Evolutionary conservation across 2,888 invertebrate species (phyloP), one percentile per base, ranked within the genome.

Genomic region (Eilema caniola): DNA sequence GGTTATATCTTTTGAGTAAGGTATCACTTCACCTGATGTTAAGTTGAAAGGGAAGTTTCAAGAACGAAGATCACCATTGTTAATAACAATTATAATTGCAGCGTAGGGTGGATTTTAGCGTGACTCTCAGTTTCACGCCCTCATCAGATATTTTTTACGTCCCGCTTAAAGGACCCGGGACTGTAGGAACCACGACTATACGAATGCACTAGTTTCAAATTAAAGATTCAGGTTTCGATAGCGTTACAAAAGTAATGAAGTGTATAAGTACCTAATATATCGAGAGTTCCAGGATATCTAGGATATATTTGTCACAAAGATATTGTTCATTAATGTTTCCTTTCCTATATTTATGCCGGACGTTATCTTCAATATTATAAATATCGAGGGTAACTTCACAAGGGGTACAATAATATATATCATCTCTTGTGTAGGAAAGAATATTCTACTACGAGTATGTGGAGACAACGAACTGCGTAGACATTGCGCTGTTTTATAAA

Each of bases 401-500:
- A 60, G 25, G 20, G 23, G 23, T 11, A 24, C 20, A 62, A 24
- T 37, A 37, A 24, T 14, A 33, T 62, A 28, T 20, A 53, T 47
- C 2, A 28, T 64, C 12, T n/a, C n/a, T 4, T 25, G n/a, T 28
- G n/a, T 20, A 20, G n/a, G 25, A 12, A 3, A 28, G 53, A 64
- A 59, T 33, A 24, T 59, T 66, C 59, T 41, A 16, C 59, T 41
- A 16, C 14, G 41, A 41, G 41, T 41, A n/a, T 41, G 24, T 24
- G 41, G 5, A 41, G n/a, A 20, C 12, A n/a, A 37, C 4, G n/a
- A 25, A n/a, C 25, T 59, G 24, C 25, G 59, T 41, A 66, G 33
- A 57, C 33, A 37, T 24, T 10, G n/a, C 10, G n/a, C 16, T 59
- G 25, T 59, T 66, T 59, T 24, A 57, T 57, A 59, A 66, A 59